Base-by-base conservation (phyloP, 2,797 vertebrate genomes). In the Chelonia mydas region DNA sequence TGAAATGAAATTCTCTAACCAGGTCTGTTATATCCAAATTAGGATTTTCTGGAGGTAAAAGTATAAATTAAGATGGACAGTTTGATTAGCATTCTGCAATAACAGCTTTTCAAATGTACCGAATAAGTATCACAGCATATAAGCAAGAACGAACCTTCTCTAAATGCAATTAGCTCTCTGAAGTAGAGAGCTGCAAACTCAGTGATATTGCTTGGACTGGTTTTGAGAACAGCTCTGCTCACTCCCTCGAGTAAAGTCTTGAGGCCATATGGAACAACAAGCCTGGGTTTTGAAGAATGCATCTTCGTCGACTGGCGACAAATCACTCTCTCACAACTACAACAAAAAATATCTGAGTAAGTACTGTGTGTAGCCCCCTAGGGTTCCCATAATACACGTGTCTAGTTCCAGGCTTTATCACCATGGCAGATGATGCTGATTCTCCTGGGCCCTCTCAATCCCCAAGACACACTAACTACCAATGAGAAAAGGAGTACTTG, bases 141-240 rank as follows among this genome's bases (percentile, higher is more conserved):
- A 86, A 93, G 80, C 6, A 49, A 23, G 49, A 76, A 97, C 98
- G 92, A 97, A 98, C 98, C 97, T 97, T 98, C 95, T 94, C 90
- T 94, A 78, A 98, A 98, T 15, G 84, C 1, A 61, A 94, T 50
- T 7, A 98, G 97, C 54, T 98, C 98, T 84, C 95, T 96, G 92
- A 98, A 98, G 93, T 98, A 98, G 50, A 93, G n/a, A 28, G 97
- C 97, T 12, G 98, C 97, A 86, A 98, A 98, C 41, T 97, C 93
- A 2, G 94, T 86, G 83, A 98, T 93, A 82, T 98, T 96, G 0
- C 90, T 41, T 0, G 98, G 98, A 4, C 94, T 96, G 55, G 89
- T 92, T 92, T 96, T 96, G 12, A 98, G 41, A 83, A 95, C 91
- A 17, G 98, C 98, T 87, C 91, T 95, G 94, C 96, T 98, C 23